Evolutionary conservation across 2,113 vertebrate species (phyloP), one percentile per base, ranked within the genome.

Genomic region (Anseranas semipalmata): DNA sequence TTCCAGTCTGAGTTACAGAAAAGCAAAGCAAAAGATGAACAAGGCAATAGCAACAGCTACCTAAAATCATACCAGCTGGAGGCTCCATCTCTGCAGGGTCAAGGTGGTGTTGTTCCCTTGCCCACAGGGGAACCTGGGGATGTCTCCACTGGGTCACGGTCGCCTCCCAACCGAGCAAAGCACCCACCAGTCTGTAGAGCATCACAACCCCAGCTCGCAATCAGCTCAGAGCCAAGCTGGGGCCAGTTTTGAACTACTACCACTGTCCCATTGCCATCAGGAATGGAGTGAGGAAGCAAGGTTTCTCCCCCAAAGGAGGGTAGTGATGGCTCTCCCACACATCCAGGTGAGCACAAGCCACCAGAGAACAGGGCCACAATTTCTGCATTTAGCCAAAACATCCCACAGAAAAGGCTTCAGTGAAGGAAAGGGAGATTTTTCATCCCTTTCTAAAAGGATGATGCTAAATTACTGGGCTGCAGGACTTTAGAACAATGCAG

Each of bases 321-420:
- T 5, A 7, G 24, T 2, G 21, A 25, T 0, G 0, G 1, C 10
- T 62, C 7, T 58, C 37, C 55, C 32, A 18, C 32, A 46, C 0
- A 22, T 68, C 33, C 55, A 75, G 15, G 10, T 15, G 6, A 79
- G 10, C 37, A 39, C 62, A 79, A 59, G 15, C 45, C 45, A 46
- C 45, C 45, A 46, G 0, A 12, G 1, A 56, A 2, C 15, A 59
- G 19, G 43, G 13, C 11, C 46, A 14, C 15, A 18, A 15, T 43
- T 60, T 60, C 30, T 35, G 10, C 3, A 62, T 92, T 86, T 33
- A 48, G 4, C 25, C 65, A 43, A 60, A 52, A 20, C 8, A 66
- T 7, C 18, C n/a, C 1, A 0, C 6, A 28, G 46, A 32, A 5
- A 28, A 1, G 0, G 1, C 37, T 83, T 43, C 48, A 30, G 5